Conservation (phyloP, 2,113 vertebrate genomes). For the Oryzias curvinotus region DNA sequence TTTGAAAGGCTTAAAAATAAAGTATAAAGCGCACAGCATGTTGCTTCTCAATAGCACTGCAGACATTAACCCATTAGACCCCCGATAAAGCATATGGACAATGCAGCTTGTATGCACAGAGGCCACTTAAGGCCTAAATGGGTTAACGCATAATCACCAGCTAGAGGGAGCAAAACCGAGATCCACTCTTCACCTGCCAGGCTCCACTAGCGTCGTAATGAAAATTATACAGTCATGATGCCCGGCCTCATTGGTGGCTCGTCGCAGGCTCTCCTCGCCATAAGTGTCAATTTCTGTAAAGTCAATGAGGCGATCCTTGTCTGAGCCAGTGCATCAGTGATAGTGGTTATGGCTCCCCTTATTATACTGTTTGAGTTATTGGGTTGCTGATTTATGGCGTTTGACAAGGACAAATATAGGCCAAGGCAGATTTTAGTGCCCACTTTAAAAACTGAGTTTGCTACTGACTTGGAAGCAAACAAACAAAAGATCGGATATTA, state of each 20-base stretch:
- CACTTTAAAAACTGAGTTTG: background rate
- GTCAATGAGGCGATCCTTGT: conserved; percentile 18
- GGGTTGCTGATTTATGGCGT: background rate
- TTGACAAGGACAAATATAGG: background rate
- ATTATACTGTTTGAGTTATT: conserved; percentile 18
- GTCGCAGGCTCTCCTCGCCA: conserved; percentile 9
- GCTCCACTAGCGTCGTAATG: conserved; percentile 30
- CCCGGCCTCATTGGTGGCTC: conserved; percentile 33
- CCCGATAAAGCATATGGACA: too few species aligned
- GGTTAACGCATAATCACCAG: conserved; percentile 8
- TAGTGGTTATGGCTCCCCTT: conserved; percentile 3
- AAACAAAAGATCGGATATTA: background rate
- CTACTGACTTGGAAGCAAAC: background rate
- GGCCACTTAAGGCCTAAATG: too few species aligned
- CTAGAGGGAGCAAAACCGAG: conserved; percentile 16
- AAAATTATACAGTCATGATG: conserved; percentile 39
- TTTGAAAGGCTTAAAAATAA: background rate
- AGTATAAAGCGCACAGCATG: background rate
- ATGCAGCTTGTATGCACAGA: too few species aligned
- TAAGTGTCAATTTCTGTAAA: conserved; percentile 13
- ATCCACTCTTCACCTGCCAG: conserved; percentile 38
- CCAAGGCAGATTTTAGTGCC: conserved; percentile 1
- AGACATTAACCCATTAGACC: background rate
- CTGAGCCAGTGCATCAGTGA: conserved; percentile 12
- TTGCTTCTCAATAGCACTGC: background rate